A percentile compares a stretch with the other conserved stretches of the same genome.
These are phyloP conservation scores for Cebidichthys violaceus DNA, from an alignment of 2,113 vertebrate genomes.

Conservation along the genomic window DNA sequence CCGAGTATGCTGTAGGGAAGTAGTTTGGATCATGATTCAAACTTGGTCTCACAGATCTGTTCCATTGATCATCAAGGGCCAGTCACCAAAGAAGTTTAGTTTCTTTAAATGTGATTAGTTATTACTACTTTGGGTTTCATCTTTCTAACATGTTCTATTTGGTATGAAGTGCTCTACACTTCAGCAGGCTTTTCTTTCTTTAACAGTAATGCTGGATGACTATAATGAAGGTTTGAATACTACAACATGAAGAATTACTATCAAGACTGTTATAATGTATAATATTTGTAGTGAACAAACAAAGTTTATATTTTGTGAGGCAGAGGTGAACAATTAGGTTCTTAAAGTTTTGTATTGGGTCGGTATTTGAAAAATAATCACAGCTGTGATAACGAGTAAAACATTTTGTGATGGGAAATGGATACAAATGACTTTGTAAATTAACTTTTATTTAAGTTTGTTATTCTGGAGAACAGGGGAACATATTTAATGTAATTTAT, in stretches of 20 bases:
- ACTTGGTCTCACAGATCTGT: neutral
- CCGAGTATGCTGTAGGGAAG: neutral
- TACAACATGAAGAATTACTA: neutral
- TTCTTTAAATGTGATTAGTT: neutral
- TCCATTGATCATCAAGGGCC: neutral
- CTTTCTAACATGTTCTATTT: neutral
- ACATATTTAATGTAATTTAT: conserved; percentile 78
- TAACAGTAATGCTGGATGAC: neutral
- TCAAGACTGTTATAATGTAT: conserved; percentile 37
- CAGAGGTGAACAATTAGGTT: neutral
- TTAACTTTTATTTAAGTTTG: conserved; percentile 41
- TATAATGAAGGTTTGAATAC: conserved; percentile 11
- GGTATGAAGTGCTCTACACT: neutral
- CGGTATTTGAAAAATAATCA: neutral
- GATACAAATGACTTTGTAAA: conserved; percentile 44
- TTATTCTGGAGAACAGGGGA: conserved; percentile 35
- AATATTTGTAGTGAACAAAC: conserved; percentile 24
- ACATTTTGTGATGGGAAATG: conserved; percentile 18
- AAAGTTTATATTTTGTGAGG: neutral
- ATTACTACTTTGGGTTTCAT: neutral
- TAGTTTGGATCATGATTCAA: neutral
- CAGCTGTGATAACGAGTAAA: neutral
- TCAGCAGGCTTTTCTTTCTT: neutral
- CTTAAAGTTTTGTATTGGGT: conserved; percentile 40
- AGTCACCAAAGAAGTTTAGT: conserved; percentile 41